A percentile compares a stretch with the other conserved stretches of the same genome.
Evolutionary conservation across 2,113 vertebrate species (phyloP).

Genomic region (Anarhynchus alexandrinus): DNA sequence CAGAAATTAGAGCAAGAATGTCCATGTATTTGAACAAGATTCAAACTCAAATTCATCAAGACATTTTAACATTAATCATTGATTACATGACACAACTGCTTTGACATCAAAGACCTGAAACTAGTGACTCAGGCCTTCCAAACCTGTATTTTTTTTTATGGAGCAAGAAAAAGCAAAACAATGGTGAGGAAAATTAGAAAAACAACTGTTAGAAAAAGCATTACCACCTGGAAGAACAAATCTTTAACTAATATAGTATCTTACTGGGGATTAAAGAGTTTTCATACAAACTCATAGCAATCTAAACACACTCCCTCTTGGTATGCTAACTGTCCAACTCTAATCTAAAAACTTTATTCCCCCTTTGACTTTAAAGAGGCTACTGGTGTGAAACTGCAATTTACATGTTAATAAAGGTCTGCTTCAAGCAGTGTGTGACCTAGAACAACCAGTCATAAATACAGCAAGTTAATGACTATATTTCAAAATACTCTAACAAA

Average conservation of each 20-base stretch:
- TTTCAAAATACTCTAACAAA: constrained; percentile 22
- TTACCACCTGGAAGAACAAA: background rate
- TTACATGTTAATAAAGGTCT: constrained; percentile 46
- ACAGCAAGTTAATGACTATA: background rate
- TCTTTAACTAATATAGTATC: background rate
- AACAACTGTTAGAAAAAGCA: background rate
- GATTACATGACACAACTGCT: background rate
- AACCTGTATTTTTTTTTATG: background rate
- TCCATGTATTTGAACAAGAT: background rate
- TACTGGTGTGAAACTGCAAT: constrained; percentile 31
- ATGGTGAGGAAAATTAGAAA: background rate
- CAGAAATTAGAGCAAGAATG: background rate
- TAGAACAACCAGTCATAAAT: background rate
- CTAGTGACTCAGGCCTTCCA: background rate
- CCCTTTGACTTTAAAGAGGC: constrained; percentile 7
- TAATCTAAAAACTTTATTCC: constrained; percentile 31
- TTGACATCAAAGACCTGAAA: background rate
- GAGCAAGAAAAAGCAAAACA: background rate
- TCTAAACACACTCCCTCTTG: background rate
- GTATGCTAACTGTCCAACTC: background rate
- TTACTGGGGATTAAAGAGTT: background rate
- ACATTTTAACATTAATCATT: background rate
- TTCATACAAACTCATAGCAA: background rate
- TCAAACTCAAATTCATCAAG: background rate
- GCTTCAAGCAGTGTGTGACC: constrained; percentile 18